Base-by-base conservation (phyloP, 1,140 invertebrate species). In the Mya arenaria region DNA sequence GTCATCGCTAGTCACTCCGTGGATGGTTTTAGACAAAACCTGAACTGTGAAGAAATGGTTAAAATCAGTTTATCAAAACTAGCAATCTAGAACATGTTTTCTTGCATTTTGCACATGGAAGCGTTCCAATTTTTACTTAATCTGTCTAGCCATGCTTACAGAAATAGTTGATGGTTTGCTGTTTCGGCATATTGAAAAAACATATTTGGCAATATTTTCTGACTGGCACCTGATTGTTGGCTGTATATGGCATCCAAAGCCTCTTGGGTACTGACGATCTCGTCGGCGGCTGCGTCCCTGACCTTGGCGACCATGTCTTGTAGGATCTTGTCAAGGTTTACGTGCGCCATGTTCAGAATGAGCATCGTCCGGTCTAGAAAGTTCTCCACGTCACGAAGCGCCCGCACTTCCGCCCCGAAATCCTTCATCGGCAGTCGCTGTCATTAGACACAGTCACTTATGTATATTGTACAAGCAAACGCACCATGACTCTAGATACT, bases 371-470 rank as follows among this genome's bases (percentile, higher is more conserved):
- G 93, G 68, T 94, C 94, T 25, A 95, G 87, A 86, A 95, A 94
- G 82, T 94, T 94, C 74, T 95, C 94, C 55, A 95, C 94, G 86
- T 95, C 95, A 92, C 95, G 92, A 15, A 93, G 93, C 32, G 94
- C 95, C 66, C 95, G 89, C 34, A 95, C 94, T 89, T 95, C 95
- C 4, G 94, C 93, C 10, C 94, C 94, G 89, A 95, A 95, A 88
- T 95, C 95, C 89, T 95, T 95, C 93, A 95, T 94, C 28, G 94
- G 94, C 82, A 95, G 91, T 88, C 94, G 94, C 94, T 95, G 91
- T 10, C 8, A 25, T 44, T 19, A 44, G n/a, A n/a, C n/a, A n/a
- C n/a, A n/a, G n/a, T n/a, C n/a, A n/a, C n/a, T n/a, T 44, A 44
- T 10, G 41, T 10, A 10, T 44, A 44, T 44, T 10, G 10, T 44